Evolutionary conservation across 2,113 vertebrate species (phyloP), one percentile per base, ranked within the genome.

Genomic region (Ciconia boyciana): DNA sequence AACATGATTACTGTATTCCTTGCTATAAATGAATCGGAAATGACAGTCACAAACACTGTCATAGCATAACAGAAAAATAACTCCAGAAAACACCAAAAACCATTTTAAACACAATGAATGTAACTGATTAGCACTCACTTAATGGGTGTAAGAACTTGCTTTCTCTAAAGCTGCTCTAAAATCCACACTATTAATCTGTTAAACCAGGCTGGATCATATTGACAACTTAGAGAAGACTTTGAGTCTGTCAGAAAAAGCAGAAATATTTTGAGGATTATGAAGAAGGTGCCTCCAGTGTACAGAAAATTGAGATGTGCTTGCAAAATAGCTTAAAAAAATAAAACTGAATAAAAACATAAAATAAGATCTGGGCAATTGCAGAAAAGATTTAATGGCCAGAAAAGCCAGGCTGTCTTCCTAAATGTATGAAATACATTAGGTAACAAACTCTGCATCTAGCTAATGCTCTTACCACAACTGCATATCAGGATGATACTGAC

Each of bases 21-120:
- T 95, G 28, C 68, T 84, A 58, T 87, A 94, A 95, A 90, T 60
- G 62, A 90, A 87, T 86, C 4, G n/a, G 69, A 89, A 69, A 71
- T 80, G n/a, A 88, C 84, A 70, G 46, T 89, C 61, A 39, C 51
- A 62, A 93, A 48, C 21, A 24, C 15, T 77, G 49, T 22, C 29
- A 48, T 10, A 44, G 24, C 34, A 9, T 48, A 49, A 55, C 7
- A 79, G 46, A 77, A 96, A 85, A 94, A 43, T 55, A 79, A 71
- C 48, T 44, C 7, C 48, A 78, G 87, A 51, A 89, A 94, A 80
- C 19, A 22, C 11, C 4, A 48, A 51, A 92, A 24, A 0, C 1
- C 10, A 10, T 24, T 89, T 83, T 58, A 66, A 89, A 65, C 9
- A 24, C 2, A 11, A 6, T 13, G 26, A 85, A 41, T 70, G 6